Percentiles rank a stretch among this genome's conserved stretches.
Evolutionary conservation across 2,797 vertebrate genomes (phyloP).

Genomic region (Potorous gilbertii): DNA sequence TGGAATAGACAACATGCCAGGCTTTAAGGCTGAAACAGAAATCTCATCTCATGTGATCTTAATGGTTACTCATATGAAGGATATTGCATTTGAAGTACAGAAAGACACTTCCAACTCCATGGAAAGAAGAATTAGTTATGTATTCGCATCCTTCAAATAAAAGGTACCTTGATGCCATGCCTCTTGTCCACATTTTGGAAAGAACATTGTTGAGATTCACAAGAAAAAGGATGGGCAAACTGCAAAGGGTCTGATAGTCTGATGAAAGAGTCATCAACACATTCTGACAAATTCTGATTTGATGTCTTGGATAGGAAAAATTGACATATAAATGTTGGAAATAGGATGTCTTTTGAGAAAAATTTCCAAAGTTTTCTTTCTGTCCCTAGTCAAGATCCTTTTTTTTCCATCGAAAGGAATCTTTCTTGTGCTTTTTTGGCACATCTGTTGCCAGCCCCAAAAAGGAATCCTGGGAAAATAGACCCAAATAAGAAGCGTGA

Average conservation of each 20-base stretch:
- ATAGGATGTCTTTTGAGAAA: neutral
- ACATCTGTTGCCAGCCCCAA: slow-evolving; percentile 5
- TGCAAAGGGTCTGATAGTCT: slow-evolving; percentile 2
- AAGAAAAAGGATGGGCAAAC: neutral
- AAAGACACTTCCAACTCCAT: neutral
- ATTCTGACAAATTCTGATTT: slow-evolving; percentile 19
- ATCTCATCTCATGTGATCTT: neutral
- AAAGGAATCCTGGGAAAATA: neutral
- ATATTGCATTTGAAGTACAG: neutral
- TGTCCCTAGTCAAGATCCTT: neutral
- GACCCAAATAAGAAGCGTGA: slow-evolving; percentile 4
- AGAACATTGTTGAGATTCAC: neutral
- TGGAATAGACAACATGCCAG: neutral
- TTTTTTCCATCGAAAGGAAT: neutral
- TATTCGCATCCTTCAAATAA: neutral
- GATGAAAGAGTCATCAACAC: neutral
- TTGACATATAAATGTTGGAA: slow-evolving; percentile 14
- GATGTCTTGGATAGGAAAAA: slow-evolving; percentile 6
- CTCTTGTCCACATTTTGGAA: neutral
- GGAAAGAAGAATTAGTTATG: neutral
- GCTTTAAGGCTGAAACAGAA: neutral
- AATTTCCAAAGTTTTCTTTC: slow-evolving; percentile 1
- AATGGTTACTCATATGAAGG: neutral
- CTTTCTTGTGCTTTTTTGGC: slow-evolving; percentile 19
- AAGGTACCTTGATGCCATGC: neutral